phyloP scores from a whole-genome alignment of 2,797 vertebrate species.

The Tragopan temminckii region DNA sequence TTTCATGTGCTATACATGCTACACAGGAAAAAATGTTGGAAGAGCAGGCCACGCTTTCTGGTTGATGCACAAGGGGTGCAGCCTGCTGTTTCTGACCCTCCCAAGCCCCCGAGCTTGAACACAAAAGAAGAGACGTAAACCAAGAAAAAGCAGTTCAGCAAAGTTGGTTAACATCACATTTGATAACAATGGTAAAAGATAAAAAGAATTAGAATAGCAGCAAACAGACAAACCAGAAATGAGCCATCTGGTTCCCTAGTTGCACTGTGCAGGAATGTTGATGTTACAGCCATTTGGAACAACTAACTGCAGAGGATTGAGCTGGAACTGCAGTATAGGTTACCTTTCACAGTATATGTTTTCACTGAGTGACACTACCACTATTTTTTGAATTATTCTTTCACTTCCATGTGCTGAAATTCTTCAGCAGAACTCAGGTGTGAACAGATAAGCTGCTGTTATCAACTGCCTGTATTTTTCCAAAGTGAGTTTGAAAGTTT shows the following conservation, averaged over 20 bases:
- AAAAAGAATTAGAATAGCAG: background rate
- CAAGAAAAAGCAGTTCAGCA: background rate
- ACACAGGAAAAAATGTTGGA: accelerated
- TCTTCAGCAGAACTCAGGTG: background rate
- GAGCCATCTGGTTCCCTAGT: background rate
- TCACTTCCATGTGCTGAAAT: background rate
- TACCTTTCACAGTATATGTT: accelerated
- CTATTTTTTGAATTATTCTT: background rate
- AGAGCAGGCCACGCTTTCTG: background rate
- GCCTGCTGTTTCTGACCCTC: background rate
- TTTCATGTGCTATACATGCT: accelerated
- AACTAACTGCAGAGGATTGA: background rate
- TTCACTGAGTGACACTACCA: background rate
- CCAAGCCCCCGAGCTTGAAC: background rate
- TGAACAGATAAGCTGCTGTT: background rate
- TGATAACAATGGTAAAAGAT: background rate
- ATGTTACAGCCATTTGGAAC: background rate
- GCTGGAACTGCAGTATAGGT: background rate
- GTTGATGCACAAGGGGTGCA: background rate
- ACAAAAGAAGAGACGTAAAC: background rate
- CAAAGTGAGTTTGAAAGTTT: no score
- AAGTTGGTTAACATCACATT: background rate
- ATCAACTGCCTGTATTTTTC: accelerated
- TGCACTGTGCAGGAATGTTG: background rate
- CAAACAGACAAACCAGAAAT: background rate